Percentiles rank a stretch among this genome's conserved stretches.
Conservation (phyloP, 2,113 vertebrate species). For the Pyrgilauda ruficollis region DNA sequence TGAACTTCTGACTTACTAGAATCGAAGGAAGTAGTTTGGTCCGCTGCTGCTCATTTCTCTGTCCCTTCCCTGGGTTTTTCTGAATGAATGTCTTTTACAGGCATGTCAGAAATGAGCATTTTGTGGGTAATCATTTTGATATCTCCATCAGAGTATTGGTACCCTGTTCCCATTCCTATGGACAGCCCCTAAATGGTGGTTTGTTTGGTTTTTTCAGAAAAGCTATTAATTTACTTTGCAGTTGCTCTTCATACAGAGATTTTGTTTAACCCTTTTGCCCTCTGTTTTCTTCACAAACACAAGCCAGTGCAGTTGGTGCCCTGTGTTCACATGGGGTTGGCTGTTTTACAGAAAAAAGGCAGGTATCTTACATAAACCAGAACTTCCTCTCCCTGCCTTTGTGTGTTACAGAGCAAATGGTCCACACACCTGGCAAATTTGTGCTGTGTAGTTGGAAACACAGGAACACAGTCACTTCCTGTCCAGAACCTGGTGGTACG, state of each 20-base stretch:
- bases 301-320: not conserved
- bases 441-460: not conserved
- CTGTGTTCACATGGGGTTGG: fast-evolving
- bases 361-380: not conserved
- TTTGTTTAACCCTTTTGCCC: not conserved
- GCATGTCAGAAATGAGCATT: not conserved
- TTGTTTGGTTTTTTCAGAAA: not conserved
- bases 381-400: not conserved
- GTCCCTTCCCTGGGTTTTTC: not conserved
- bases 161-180: not conserved
- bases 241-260: not conserved
- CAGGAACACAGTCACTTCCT: not conserved
- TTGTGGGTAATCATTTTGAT: not conserved
- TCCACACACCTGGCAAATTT: fast-evolving
- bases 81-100: not conserved
- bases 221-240: not conserved
- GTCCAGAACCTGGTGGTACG: not conserved
- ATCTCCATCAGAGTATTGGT: not conserved
- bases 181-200: not conserved
- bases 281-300: not conserved
- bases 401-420: not conserved
- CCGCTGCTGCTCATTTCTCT: not conserved
- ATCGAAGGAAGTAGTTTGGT: not conserved
- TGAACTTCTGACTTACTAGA: not conserved
- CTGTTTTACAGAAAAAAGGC: not conserved